Evolutionary conservation across 64 coral and sea anemone species (phyloP).

Genomic region (Actinia tenebrosa): DNA sequence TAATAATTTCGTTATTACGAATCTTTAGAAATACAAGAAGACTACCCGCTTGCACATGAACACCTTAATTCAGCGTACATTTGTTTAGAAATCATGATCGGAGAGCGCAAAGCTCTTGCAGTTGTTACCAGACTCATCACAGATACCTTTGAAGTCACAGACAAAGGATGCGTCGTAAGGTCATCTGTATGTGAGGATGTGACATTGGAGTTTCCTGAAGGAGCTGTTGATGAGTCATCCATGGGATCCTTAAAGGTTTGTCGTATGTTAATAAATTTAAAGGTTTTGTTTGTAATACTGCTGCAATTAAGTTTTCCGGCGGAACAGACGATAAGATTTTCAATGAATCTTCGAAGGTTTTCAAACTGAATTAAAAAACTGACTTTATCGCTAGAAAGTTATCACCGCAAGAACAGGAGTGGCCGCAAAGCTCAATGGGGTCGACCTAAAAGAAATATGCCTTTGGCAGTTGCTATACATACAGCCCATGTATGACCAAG

Average conservation of each 20-base stretch:
- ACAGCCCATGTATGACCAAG: too few relatives aligned
- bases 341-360: too few relatives aligned
- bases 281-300: background rate
- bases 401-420: too few relatives aligned
- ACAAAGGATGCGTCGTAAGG: background rate
- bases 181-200: background rate
- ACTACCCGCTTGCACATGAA: background rate
- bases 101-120: background rate
- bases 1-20: too few relatives aligned
- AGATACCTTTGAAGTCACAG: conserved; percentile 5
- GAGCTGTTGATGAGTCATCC: background rate
- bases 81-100: background rate
- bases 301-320: too few relatives aligned
- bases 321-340: too few relatives aligned
- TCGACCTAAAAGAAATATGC: too few relatives aligned
- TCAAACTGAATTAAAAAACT: too few relatives aligned
- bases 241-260: background rate
- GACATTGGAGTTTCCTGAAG: background rate
- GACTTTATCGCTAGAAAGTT: too few relatives aligned
- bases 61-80: background rate
- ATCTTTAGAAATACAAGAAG: background rate
- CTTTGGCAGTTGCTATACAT: too few relatives aligned
- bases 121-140: background rate
- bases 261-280: background rate
- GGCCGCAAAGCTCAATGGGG: too few relatives aligned